Evolutionary conservation across 2,888 invertebrate genomes (phyloP).

Genomic region (Steinernema carpocapsae): DNA sequence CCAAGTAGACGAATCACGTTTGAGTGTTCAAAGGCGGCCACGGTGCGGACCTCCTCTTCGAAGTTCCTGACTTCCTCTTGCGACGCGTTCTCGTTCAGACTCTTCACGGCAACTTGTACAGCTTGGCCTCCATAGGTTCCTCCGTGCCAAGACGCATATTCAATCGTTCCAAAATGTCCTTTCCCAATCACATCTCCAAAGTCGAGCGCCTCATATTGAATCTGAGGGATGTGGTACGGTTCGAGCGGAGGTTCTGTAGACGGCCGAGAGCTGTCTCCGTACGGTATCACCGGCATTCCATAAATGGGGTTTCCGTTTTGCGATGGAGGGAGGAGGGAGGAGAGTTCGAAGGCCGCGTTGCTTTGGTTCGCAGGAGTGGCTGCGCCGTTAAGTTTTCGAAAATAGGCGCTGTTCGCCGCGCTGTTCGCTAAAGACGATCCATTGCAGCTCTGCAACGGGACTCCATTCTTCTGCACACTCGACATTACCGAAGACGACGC

Average conservation of each 20-base stretch:
- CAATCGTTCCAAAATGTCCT: conserved; percentile 83
- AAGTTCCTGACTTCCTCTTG: conserved; percentile 49
- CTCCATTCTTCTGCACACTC: conserved; percentile 17
- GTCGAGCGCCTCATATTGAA: conserved; percentile 53
- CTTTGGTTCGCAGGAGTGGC: conserved; percentile 45
- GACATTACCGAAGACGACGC: conserved; percentile 33
- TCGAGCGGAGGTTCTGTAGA: conserved; percentile 52
- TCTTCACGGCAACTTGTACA: conserved; percentile 48
- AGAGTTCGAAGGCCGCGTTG: conserved; percentile 49
- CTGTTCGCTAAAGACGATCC: conserved; percentile 45
- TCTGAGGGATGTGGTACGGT: conserved; percentile 61
- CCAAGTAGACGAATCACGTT: conserved; percentile 94
- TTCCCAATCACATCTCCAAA: conserved; percentile 91
- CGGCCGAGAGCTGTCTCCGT: conserved; percentile 47
- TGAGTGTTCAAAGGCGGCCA: conserved; percentile 90
- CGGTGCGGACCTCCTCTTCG: conserved; percentile 69
- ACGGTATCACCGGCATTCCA: conserved; percentile 21
- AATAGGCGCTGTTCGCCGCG: conserved; percentile 65
- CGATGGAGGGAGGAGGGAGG: conserved; percentile 54
- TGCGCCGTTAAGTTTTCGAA: conserved; percentile 82
- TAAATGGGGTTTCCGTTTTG: conserved; percentile 24
- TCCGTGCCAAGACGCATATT: conserved; percentile 37
- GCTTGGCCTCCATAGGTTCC: conserved; percentile 42
- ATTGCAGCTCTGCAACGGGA: conserved; percentile 21
- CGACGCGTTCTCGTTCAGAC: conserved; percentile 42